Evolutionary conservation across 2,888 invertebrate genomes (phyloP).

Genomic region (Pseudanteris insignis): DNA sequence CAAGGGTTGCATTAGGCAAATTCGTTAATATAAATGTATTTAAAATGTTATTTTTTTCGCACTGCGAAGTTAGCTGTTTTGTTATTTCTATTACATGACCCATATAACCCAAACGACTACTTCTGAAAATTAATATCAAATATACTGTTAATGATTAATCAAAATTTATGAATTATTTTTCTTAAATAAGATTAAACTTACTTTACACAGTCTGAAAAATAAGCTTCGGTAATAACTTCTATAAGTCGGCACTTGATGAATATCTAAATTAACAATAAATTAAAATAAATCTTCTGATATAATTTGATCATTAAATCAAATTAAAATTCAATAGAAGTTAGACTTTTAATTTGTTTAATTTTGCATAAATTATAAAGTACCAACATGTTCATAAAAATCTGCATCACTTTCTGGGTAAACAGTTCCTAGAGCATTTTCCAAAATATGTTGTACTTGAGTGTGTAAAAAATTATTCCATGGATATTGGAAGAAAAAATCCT

Average conservation of each 20-base stretch:
- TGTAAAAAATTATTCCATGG: conserved; percentile 96
- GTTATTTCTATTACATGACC: conserved; percentile 74
- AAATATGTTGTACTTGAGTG: conserved; percentile 84
- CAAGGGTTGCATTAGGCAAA: conserved; percentile 66
- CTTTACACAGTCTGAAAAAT: conserved; percentile 78
- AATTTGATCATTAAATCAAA: too few relatives aligned
- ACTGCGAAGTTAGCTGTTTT: conserved; percentile 69
- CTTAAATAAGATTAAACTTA: conserved; percentile 72
- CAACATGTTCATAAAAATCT: conserved; percentile 59
- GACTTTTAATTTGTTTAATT: too few relatives aligned
- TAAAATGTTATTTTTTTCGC: conserved; percentile 70
- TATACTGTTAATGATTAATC: too few relatives aligned
- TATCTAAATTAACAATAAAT: too few relatives aligned
- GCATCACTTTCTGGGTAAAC: conserved; percentile 57
- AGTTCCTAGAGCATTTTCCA: conserved; percentile 74
- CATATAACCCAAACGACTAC: conserved; percentile 72
- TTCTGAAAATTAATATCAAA: conserved; percentile 58
- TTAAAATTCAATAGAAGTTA: too few relatives aligned
- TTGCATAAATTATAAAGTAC: too few relatives aligned
- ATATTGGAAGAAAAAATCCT: conserved; percentile 90
- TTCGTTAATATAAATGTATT: conserved; percentile 69
- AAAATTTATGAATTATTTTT: too few relatives aligned
- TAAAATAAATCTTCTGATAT: too few relatives aligned
- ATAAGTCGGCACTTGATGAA: conserved; percentile 82
- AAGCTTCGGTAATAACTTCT: conserved; percentile 82